Percentiles rank a stretch among this genome's conserved stretches.
These are phyloP conservation scores for Pheosia gnoma DNA, from an alignment of 2,888 invertebrate species.

Conservation along the genomic window DNA sequence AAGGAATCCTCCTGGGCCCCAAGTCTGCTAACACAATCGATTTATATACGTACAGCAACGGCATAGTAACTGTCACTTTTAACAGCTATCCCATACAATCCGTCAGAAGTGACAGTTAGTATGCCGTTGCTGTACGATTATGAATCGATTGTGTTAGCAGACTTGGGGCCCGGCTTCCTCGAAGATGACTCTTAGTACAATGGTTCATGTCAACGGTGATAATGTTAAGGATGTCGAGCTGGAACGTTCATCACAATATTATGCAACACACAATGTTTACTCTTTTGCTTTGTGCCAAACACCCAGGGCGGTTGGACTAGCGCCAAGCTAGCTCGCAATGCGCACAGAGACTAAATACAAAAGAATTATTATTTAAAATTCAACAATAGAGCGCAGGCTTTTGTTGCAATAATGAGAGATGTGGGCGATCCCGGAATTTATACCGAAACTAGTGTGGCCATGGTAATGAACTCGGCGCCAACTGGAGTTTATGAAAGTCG, in stretches of 20 bases:
- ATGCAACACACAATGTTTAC: conserved; percentile 22
- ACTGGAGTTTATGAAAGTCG: conserved; percentile 22
- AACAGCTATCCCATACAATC: too few relatives aligned
- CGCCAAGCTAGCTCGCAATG: conserved; percentile 44
- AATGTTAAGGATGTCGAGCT: background rate
- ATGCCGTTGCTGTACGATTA: too few relatives aligned
- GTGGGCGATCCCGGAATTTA: conserved; percentile 21
- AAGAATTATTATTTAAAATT: conserved; percentile 43
- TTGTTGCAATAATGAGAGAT: conserved; percentile 44
- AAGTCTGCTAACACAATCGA: too few relatives aligned
- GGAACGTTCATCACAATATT: conserved; percentile 9
- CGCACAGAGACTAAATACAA: conserved; percentile 40
- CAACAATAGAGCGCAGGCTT: conserved; percentile 47
- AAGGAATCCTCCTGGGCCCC: too few relatives aligned
- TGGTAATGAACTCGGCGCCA: conserved; percentile 43
- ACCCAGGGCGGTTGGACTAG: conserved; percentile 40
- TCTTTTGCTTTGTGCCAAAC: conserved; percentile 35
- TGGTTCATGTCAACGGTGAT: background rate
- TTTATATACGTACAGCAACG: too few relatives aligned
- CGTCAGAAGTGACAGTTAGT: too few relatives aligned
- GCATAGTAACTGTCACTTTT: too few relatives aligned
- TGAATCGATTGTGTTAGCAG: too few relatives aligned
- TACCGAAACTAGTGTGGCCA: conserved; percentile 23
- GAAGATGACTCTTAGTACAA: background rate
- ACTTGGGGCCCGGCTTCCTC: too few relatives aligned